Base-by-base conservation (phyloP, 2,113 vertebrate genomes). In the Sylvicapra grimmia region DNA sequence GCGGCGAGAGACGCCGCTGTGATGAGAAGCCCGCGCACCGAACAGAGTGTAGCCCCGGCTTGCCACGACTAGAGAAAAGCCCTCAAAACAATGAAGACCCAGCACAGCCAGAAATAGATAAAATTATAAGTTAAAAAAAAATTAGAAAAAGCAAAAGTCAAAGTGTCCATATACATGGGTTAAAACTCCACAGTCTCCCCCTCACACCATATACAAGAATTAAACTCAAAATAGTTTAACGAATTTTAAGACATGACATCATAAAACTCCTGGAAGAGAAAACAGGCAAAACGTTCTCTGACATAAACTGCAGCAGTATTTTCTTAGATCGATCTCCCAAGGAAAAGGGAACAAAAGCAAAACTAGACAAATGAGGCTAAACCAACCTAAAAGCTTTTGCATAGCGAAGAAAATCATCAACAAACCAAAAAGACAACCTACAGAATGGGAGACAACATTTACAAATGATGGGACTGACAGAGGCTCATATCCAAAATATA, bases 1-100 rank as follows among this genome's bases (percentile, higher is more conserved):
- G 63, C 15, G 3, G 33, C 0, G 31, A n/a, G 31, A 65, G 54
- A 7, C 18, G 54, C 54, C 18, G 0, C 54, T 6, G 9, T 0
- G 2, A 72, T 0, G n/a, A 21, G 68, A 72, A 12, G 68, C n/a
- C 68, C 0, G 0, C 0, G 6, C 72, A 7, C 72, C 21, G 4
- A 77, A 13, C 11, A 25, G 40, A 72, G n/a, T 14, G 23, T 27
- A 77, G 40, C 40, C 40, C 6, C 0, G 12, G 72, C 72, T 77
- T 27, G 21, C 23, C 40, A 44, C 12, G 27, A 27, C 21, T 27
- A 44, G 72, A 44, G 72, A 21, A 15, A 44, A 77, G 72, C 14
- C 25, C 72, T 77, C 6, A 25, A 4, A 14, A 27, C 72, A 27
- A 27, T 8, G 23, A 49, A 79, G 75, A 79, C 27, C 75, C 44